Evolutionary conservation across 53 echinoderm and acorn worm species (phyloP).

Genomic region (Apostichopus leukothele): DNA sequence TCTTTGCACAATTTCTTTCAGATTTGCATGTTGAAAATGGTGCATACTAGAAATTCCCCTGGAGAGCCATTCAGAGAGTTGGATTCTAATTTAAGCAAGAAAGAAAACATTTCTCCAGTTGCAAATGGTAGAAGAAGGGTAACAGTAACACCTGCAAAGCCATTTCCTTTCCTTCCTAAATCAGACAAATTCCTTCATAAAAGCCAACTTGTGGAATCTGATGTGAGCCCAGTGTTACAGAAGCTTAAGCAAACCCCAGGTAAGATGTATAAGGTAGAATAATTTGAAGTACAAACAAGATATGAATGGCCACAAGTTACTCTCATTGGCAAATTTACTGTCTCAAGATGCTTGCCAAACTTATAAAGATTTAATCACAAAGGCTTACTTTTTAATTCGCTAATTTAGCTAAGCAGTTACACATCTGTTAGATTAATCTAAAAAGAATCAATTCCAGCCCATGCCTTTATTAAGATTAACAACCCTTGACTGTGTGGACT

Average conservation of each 20-base stretch:
- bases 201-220: neutral
- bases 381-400: too few species aligned
- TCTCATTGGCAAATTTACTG: too few species aligned
- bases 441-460: too few species aligned
- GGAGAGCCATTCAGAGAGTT: neutral
- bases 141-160: neutral
- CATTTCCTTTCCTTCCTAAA: neutral
- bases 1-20: neutral
- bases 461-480: too few species aligned
- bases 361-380: too few species aligned
- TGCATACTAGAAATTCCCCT: neutral
- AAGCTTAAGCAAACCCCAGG: conserved; percentile 32
- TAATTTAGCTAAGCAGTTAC: too few species aligned
- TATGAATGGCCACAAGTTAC: neutral
- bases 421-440: too few species aligned
- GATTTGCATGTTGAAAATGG: neutral
- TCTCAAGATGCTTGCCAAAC: too few species aligned
- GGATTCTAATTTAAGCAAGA: neutral
- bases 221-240: conserved; percentile 33
- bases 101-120: neutral
- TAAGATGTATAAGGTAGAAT: neutral
- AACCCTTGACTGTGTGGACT: too few species aligned
- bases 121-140: neutral
- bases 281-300: neutral
- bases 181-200: neutral